Evolutionary conservation across 2,797 vertebrate genomes (phyloP).

Genomic region (Pristis pectinata): DNA sequence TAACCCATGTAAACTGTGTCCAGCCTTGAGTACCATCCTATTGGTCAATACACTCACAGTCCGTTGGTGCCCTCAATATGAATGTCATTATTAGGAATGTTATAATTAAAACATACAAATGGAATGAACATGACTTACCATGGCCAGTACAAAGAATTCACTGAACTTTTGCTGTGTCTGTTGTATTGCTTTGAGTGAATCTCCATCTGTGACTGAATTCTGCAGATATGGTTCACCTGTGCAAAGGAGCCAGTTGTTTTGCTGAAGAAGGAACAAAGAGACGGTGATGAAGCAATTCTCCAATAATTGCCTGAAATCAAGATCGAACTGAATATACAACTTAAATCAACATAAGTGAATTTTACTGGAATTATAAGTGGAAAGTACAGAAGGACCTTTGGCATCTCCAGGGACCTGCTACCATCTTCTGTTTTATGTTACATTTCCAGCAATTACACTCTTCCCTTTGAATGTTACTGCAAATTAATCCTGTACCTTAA

Average conservation of each 20-base stretch:
- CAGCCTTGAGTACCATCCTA: neutral
- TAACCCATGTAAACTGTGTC: neutral
- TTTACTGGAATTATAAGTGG: neutral
- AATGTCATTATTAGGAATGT: neutral
- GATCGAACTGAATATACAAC: neutral
- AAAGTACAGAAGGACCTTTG: neutral
- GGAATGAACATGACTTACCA: slow-evolving; percentile 55
- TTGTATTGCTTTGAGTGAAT: slow-evolving; percentile 53
- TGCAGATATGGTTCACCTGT: slow-evolving; percentile 62
- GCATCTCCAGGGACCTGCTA: neutral
- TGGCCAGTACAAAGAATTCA: slow-evolving; percentile 62
- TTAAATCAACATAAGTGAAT: neutral
- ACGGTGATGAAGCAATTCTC: neutral
- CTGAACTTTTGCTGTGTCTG: slow-evolving; percentile 52
- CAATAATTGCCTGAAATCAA: neutral
- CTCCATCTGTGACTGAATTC: slow-evolving; percentile 52
- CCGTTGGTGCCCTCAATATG: neutral
- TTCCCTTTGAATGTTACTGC: slow-evolving; percentile 23
- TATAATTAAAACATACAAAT: neutral
- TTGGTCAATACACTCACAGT: neutral
- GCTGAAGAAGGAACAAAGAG: slow-evolving; percentile 54
- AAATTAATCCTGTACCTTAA: neutral
- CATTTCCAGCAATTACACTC: slow-evolving; percentile 20
- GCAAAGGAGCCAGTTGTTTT: slow-evolving; percentile 68
- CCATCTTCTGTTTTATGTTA: neutral